Conservation (phyloP, 2,113 vertebrate species). For the human (Homo sapiens) region GRCh38 chr12:49065001-49065500, state of each 20-base stretch:
- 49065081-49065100: neutral
- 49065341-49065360: conserved; percentile 88
- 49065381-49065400: conserved; percentile 88
- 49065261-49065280: neutral
- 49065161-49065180: conserved; percentile 78
- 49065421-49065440: conserved; percentile 81
- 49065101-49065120: conserved; percentile 71
- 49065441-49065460: neutral
- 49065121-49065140: conserved; percentile 65
- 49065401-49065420: conserved; percentile 90
- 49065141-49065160: conserved; percentile 76
- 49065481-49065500: conserved; percentile 41
- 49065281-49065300: neutral
- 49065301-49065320: neutral
- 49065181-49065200: conserved; percentile 69
- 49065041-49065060: neutral
- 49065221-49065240: neutral
- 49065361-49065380: conserved; percentile 91
- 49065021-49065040: conserved; percentile 37
- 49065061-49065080: neutral
- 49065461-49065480: neutral
- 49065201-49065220: neutral
- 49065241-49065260: neutral
- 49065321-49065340: neutral
- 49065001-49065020: conserved; percentile 49